Percentiles rank a stretch among this genome's conserved stretches.
phyloP scores from a whole-genome alignment of 2,888 invertebrate genomes.

The Argyresthia albistria region DNA sequence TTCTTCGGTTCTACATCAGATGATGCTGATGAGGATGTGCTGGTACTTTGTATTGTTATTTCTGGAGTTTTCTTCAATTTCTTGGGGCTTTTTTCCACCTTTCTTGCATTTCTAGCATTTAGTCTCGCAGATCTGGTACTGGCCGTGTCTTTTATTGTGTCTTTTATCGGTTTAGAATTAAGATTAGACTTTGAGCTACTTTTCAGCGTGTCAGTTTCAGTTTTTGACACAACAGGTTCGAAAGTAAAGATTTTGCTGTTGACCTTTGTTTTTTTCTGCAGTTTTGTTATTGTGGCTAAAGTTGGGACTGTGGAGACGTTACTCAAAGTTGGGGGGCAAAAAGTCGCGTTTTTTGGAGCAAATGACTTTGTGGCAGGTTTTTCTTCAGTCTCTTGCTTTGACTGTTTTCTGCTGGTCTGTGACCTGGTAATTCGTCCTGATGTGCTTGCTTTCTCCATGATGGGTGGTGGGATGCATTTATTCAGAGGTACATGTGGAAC shows the following conservation, averaged over 20 bases:
- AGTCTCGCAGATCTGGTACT: background rate
- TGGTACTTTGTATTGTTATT: background rate
- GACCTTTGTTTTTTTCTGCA: slow-evolving; percentile 12
- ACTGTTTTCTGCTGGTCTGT: slow-evolving; percentile 18
- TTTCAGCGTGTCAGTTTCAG: background rate
- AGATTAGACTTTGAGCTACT: background rate
- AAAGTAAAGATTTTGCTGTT: background rate
- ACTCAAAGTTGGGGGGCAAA: slow-evolving; percentile 15
- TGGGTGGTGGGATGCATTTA: slow-evolving; percentile 33
- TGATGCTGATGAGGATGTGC: background rate
- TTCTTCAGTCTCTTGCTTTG: slow-evolving; percentile 8
- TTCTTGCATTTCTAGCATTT: background rate
- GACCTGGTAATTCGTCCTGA: too few species aligned
- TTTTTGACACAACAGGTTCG: background rate
- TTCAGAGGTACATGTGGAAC: slow-evolving; percentile 31
- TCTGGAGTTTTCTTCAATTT: background rate
- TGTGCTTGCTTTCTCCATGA: slow-evolving; percentile 38
- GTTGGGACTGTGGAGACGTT: slow-evolving; percentile 8
- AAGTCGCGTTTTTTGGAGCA: slow-evolving; percentile 57
- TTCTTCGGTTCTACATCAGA: background rate
- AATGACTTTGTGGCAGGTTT: slow-evolving; percentile 32
- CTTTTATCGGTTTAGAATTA: background rate
- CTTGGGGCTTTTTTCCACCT: background rate
- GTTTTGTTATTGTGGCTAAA: slow-evolving; percentile 11
- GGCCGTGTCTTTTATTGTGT: background rate